phyloP scores from a whole-genome alignment of 2,888 invertebrate genomes.

The Tinea pellionella region DNA sequence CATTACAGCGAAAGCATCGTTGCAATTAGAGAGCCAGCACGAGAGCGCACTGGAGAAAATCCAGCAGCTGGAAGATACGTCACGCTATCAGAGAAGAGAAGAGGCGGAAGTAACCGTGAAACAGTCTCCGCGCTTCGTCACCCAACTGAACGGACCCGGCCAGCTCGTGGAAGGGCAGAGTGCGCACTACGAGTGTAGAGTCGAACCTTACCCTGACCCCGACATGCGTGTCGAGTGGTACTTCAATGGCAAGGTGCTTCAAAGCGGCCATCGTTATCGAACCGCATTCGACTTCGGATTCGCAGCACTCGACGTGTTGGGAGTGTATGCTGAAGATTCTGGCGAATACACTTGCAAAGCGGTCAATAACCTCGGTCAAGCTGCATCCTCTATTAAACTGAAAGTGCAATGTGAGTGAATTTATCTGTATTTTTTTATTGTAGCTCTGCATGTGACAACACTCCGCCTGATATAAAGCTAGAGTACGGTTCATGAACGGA shows the following conservation, averaged over 20 bases:
- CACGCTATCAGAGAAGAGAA: slow-evolving; percentile 82
- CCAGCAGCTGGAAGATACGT: slow-evolving; percentile 85
- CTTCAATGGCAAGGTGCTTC: slow-evolving; percentile 90
- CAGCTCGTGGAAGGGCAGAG: slow-evolving; percentile 88
- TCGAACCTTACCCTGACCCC: slow-evolving; percentile 92
- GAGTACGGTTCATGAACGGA: too few relatives aligned
- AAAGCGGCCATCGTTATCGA: slow-evolving; percentile 90
- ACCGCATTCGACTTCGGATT: slow-evolving; percentile 97
- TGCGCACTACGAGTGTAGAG: slow-evolving; percentile 92
- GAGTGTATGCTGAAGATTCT: slow-evolving; percentile 93
- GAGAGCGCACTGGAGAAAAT: slow-evolving; percentile 90
- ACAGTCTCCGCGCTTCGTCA: slow-evolving; percentile 86
- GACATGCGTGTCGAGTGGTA: slow-evolving; percentile 93
- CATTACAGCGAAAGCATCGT: slow-evolving; percentile 81
- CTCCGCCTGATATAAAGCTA: too few relatives aligned
- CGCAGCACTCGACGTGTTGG: slow-evolving; percentile 93
- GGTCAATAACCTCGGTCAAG: slow-evolving; percentile 87
- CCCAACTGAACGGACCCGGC: slow-evolving; percentile 87
- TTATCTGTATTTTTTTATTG: too few relatives aligned
- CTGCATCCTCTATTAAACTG: slow-evolving; percentile 82
- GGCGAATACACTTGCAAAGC: slow-evolving; percentile 92
- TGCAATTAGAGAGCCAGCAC: slow-evolving; percentile 89
- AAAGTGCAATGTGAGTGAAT: slow-evolving; percentile 79
- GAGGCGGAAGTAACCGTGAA: slow-evolving; percentile 84
- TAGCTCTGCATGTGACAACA: too few relatives aligned